Evolutionary conservation across 1,140 invertebrate genomes (phyloP), one percentile per base, ranked within the genome.

Genomic region (Papilio aristodemus): DNA sequence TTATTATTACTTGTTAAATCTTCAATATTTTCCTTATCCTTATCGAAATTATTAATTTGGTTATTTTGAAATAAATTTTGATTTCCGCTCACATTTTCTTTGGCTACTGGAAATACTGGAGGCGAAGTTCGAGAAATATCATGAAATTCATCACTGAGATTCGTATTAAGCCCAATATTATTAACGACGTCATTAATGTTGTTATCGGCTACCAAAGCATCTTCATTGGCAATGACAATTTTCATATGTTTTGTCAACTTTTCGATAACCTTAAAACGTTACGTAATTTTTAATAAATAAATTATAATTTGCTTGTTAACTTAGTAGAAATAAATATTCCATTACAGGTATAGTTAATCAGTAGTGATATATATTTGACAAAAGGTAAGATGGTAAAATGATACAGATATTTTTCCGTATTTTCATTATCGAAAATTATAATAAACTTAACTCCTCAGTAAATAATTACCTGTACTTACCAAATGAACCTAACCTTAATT

Each of bases 181-280:
- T 70, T 59, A 38, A 32, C 19, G 2, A 41, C 58, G 9, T 58
- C 19, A 39, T 50, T 60, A 32, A 36, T 73, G n/a, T 41, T 41
- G 46, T 66, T 50, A 38, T 27, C 36, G 58, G 4, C 13, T n/a
- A 17, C 22, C 0, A n/a, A n/a, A n/a, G 11, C n/a, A 64, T 69
- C 46, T 25, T 71, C 17, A 4, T 70, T 57, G 19, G 77, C 54
- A 10, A 86, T 80, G 22, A 87, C 78, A 11, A 22, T 70, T 62
- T 80, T 83, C 77, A 87, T 79, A 11, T 69, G 75, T 22, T 59
- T 63, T 22, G 72, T 79, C 4, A 86, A 41, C 72, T 87, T 87
- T 58, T 86, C 84, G 13, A 85, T 85, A 7, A 87, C 83, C 85
- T 87, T 62, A 22, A 74, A 78, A 54, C 22, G n/a, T 36, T 43